Evolutionary conservation across 2,797 vertebrate species (phyloP), one percentile per base, ranked within the genome.

Genomic region (Helarctos malayanus): DNA sequence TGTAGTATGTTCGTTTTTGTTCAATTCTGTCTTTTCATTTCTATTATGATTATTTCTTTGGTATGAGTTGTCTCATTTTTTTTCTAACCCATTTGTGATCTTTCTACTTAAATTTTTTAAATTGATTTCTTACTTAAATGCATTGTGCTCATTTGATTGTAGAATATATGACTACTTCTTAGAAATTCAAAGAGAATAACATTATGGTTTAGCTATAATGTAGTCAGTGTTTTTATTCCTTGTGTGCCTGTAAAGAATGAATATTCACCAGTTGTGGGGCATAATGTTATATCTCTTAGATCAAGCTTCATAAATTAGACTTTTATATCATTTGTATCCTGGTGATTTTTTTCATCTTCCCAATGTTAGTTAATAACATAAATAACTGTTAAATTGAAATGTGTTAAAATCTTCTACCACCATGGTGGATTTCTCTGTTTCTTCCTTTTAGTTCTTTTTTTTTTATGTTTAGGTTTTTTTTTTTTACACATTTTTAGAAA

Each of bases 241-340:
- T 68, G 23, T 69, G 41, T 41, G 4, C 57, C 47, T 83, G 8
- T 71, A 52, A 94, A 73, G 59, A 83, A 38, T 79, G 21, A 79
- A 61, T 88, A 79, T 38, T 89, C 32, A 89, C n/a, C 38, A 65
- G 5, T 92, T 56, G 35, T 38, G 83, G 56, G 5, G 16, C 49
- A 32, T 95, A 71, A 92, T 76, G n/a, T 81, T 97, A 18, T 29
- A 16, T 79, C 35, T 80, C 16, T 68, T 79, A 93, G n/a, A 35
- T 80, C 45, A 79, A 79, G 18, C 21, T 90, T 86, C 32, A 79
- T 59, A 94, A 83, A 79, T 92, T 90, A 56, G 27, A 76, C 61
- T 32, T 94, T 61, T 84, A 80, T 89, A 32, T 93, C 35, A 84
- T 54, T 49, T 57, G 3, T 88, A 68, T 79, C 15, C 80, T 92